Evolutionary conservation across 1,140 invertebrate species (phyloP), one percentile per base, ranked within the genome.

Genomic region (Stenopsyche tienmushanensis): DNA sequence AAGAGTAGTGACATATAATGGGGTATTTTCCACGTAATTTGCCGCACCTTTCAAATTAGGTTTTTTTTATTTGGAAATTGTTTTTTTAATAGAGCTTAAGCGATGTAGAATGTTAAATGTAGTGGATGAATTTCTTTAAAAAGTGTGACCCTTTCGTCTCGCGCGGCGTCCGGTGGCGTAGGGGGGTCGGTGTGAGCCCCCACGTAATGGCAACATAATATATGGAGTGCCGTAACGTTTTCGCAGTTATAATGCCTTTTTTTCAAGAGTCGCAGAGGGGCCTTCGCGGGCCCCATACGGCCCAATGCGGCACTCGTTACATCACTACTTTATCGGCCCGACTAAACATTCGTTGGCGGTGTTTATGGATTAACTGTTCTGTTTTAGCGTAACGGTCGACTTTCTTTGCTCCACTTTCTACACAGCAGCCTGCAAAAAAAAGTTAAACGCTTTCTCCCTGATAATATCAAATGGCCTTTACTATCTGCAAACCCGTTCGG

Each of bases 291-390:
- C 20, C 34, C 9, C 23, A 21, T 2, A 21, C 3, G 49, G 50
- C 52, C 29, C 62, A 44, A 55, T 55, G 62, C 52, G 64, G 49
- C 41, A 49, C 34, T 65, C 59, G 53, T 69, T 66, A 64, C 49
- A 64, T 69, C 44, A 63, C 64, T 66, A 66, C 59, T 69, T 69
- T 69, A 69, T 69, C 44, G 60, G 59, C 26, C 64, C 34, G 23
- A 54, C 64, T 64, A 42, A 64, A 45, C 67, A 69, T 69, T 69
- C 60, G 64, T 66, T 69, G 59, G 13, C 47, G 3, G 59, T 69
- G 67, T 69, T 69, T 69, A 69, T 69, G 67, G 67, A 69, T 69
- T 69, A 69, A 59, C 67, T 53, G 63, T 53, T 42, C 47, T 26
- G 47, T 49, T 64, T 68, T 64, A 68, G 62, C 60, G 34, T 42